Base-by-base conservation (phyloP, 2,113 vertebrate species). In the Stigmatopora argus region DNA sequence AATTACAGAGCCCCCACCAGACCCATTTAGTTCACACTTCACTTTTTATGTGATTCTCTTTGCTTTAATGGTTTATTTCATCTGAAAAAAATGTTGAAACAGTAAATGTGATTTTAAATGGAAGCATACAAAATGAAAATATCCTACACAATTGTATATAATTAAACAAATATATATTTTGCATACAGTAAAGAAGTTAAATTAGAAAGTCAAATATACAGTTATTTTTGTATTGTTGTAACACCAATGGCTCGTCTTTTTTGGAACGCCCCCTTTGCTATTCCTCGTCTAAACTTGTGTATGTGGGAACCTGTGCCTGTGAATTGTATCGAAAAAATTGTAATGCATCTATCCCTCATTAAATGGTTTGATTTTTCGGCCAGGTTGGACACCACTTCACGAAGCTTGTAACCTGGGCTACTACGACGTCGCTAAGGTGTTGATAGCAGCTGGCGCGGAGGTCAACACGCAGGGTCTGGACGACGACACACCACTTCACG, bases 391-490 rank as follows among this genome's bases (percentile, higher is more conserved):
- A 35, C 97, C 97, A 5, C 90, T 99, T 21, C 97, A 99, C 56
- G 97, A 99, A 92, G 97, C 97, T 61, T 99, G 97, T 83, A 99
- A 99, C 70, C 93, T 95, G 53, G 97, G 97, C 67, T 98, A 94
- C 87, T 98, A 98, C 0, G 95, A 98, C 49, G 94, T 99, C 78
- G 97, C 97, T 67, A 98, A 99, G 80, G 91, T 98, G 71, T 87
- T 99, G 65, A 97, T 99, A 86, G 91, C 94, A 70, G 96, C 97
- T 0, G 97, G 96, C 65, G 97, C 97, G 0, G 96, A 99, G 15
- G 97, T 98, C 78, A 99, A 99, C 85, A 99, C 97, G 0, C 96
- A 98, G 77, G 97, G 97, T 66, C 88, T 99, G 87, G 97, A 99
- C 70, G 95, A 99, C 52, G 96, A 99, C 85, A 98, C 97, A 0